phyloP scores from a whole-genome alignment of 1,140 invertebrate genomes.

The Leptinotarsa defecta region DNA sequence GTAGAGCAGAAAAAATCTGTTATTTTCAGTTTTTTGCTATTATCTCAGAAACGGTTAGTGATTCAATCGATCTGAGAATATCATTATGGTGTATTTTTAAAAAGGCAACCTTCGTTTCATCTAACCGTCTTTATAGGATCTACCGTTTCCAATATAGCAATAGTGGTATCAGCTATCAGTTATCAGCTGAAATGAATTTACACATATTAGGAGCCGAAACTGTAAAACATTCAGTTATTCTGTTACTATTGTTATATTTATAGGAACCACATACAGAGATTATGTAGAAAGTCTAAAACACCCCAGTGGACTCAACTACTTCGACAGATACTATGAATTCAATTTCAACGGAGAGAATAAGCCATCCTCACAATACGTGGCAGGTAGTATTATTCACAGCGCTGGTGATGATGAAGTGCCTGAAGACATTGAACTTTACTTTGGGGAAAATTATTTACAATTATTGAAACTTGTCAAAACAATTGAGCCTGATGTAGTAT shows the following conservation, averaged over 20 bases:
- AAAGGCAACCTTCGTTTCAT: too few species aligned
- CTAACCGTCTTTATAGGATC: too few species aligned
- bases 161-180: too few species aligned
- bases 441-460: constrained; percentile 44
- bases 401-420: neutral
- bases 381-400: neutral
- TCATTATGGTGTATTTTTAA: too few species aligned
- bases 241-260: constrained; percentile 14
- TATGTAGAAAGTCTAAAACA: constrained; percentile 30
- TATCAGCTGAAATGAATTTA: too few species aligned
- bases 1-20: too few species aligned
- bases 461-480: constrained; percentile 43
- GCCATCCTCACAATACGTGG: neutral
- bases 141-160: too few species aligned
- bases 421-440: constrained; percentile 38
- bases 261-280: constrained; percentile 24
- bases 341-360: neutral
- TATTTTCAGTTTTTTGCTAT: too few species aligned
- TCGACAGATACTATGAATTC: constrained; percentile 42
- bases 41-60: too few species aligned
- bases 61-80: too few species aligned
- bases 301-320: constrained; percentile 39
- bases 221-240: too few species aligned
- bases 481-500: constrained; percentile 26
- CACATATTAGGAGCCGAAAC: too few species aligned